phyloP scores from a whole-genome alignment of 1,140 invertebrate species.

The Doryteuthis pealeii region DNA sequence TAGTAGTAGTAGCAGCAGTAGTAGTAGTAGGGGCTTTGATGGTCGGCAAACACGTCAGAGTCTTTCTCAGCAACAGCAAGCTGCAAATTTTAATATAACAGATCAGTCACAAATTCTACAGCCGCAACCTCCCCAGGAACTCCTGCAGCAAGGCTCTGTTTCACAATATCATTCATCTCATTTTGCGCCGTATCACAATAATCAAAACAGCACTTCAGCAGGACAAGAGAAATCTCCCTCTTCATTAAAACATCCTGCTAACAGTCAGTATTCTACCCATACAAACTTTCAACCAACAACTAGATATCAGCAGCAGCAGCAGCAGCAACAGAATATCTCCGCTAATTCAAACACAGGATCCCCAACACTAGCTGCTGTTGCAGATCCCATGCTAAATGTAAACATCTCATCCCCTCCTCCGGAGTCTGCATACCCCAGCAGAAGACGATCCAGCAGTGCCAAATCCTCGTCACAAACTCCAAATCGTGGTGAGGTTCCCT shows the following conservation, averaged over 20 bases:
- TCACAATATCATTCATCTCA: not conserved
- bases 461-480: not conserved
- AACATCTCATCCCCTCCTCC: not conserved
- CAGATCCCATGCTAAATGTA: not conserved
- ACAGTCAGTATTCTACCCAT: slow-evolving; percentile 3
- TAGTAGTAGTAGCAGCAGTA: not conserved
- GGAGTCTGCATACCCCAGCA: not conserved
- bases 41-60: not conserved
- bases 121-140: not conserved
- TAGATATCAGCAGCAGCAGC: slow-evolving; percentile 2
- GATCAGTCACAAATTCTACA: not conserved
- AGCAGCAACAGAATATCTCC: not conserved
- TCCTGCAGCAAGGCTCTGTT: not conserved
- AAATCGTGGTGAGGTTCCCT: no score
- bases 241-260: not conserved
- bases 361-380: not conserved
- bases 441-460: slow-evolving; percentile 2
- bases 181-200: not conserved
- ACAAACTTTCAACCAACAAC: not conserved
- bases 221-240: not conserved
- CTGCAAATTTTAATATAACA: not conserved
- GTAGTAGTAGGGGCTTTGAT: not conserved
- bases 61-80: slow-evolving; percentile 1
- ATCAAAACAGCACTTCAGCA: not conserved
- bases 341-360: not conserved